Evolutionary conservation across 1,140 invertebrate species (phyloP), one percentile per base, ranked within the genome.

Genomic region (Oncopodura yosiiana): DNA sequence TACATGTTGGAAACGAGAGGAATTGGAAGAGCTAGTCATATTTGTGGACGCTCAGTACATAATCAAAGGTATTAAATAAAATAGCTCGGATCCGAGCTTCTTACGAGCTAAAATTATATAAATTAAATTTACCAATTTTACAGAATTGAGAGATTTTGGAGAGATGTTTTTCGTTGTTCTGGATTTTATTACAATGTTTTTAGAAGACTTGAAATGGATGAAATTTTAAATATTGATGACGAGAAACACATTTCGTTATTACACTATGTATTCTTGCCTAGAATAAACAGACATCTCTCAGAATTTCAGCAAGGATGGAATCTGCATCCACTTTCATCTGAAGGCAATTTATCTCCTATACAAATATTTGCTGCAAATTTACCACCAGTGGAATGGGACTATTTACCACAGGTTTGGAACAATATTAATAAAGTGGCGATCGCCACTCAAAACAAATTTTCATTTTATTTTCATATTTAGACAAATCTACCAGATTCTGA

Each of bases 61-160:
- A 61, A 61, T 27, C 59, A 61, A 52, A 56, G 59, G 59, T 61
- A 26, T 23, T 19, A 30, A 0, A 29, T 16, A 56, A n/a, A n/a
- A n/a, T n/a, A n/a, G n/a, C n/a, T n/a, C n/a, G n/a, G n/a, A n/a
- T 27, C 5, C 29, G 16, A 8, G 4, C 21, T 34, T 21, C 9
- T 48, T 34, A n/a, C 3, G 27, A 45, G 18, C 24, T 5, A 9
- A 18, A 8, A 23, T 8, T n/a, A 19, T 16, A 49, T 14, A 34
- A 6, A 32, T 21, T 27, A 12, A 21, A 19, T 37, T 24, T 24
- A n/a, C 1, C 19, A 27, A 39, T 14, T 51, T 32, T 21, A 41
- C 26, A 57, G 55, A 39, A 57, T 57, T 32, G 55, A 57, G 46
- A 41, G 55, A 29, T 49, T 57, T 19, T 57, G 55, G 55, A 21